Base-by-base conservation (phyloP, 35 echinoderm and acorn worm species). In the Apostichopus japonicus region DNA sequence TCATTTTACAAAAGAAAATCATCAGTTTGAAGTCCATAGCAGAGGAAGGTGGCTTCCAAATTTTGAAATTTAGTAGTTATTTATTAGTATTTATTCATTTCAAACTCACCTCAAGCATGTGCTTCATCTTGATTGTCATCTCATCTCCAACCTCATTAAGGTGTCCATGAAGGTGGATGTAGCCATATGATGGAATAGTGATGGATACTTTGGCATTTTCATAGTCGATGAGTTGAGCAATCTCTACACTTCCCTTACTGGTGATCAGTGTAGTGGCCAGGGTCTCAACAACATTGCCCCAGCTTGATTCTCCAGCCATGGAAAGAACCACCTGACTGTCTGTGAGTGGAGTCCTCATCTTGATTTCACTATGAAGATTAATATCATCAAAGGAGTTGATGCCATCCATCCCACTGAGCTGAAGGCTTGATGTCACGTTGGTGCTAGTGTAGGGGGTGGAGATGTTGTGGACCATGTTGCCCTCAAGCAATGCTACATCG, bases 91-190 rank as follows among this genome's bases (percentile, higher is more conserved):
- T 13, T 61, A 13, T 61, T 61, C 13, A 10, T n/a, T 23, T 75
- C 16, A 44, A 75, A 55, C 84, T 96, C 76, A 97, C 96, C 96
- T 94, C 76, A 8, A 82, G 73, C 15, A 93, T 86, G 62, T 94
- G 96, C 54, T 91, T 92, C 73, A 97, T 55, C 72, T 87, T 95
- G 75, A 97, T 84, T 23, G 79, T 91, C n/a, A 97, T 62, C 17
- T 65, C 91, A 94, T 97, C 96, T 5, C 96, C 96, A 81, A 94
- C 27, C 21, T 92, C 79, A 76, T 97, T 97, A 54, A 97, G 96
- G 75, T 95, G 65, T 77, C 73, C 93, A 51, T 90, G 83, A 51
- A 80, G 84, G 33, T 87, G 92, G 81, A 97, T 83, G 78, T 91
- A 91, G 27, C 93, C 96, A 73, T 78, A 90, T 7, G 81, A 78